A percentile compares a stretch with the other conserved stretches of the same genome.
These are phyloP conservation scores for Nanorana parkeri DNA, from an alignment of 2,113 vertebrate genomes.

Conservation along the genomic window DNA sequence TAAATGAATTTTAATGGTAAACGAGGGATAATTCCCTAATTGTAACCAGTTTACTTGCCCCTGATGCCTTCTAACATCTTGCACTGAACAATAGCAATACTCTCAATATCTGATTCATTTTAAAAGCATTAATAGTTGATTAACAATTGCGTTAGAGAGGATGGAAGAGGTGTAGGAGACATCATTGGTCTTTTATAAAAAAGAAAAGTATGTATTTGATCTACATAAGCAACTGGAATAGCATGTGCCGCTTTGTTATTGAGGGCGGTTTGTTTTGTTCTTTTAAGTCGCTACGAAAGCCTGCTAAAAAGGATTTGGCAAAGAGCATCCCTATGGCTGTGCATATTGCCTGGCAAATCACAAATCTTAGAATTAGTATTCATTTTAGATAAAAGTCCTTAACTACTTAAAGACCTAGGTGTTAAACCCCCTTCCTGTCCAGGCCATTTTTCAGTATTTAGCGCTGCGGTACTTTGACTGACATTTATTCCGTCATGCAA, in stretches of 20 bases:
- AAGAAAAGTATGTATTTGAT: neutral
- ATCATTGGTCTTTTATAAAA: neutral
- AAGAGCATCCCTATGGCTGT: neutral
- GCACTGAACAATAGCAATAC: constrained; percentile 77
- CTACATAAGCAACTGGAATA: constrained; percentile 58
- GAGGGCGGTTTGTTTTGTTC: constrained; percentile 70
- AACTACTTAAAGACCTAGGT: no score
- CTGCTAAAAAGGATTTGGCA: constrained; percentile 8
- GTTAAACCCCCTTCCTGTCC: no score
- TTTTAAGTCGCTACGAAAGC: constrained; percentile 66
- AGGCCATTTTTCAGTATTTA: no score
- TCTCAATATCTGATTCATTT: constrained; percentile 76
- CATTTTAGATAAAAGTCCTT: no score
- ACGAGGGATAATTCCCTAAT: constrained; percentile 90
- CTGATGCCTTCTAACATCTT: constrained; percentile 78
- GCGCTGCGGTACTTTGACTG: no score
- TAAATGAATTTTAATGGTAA: constrained; percentile 98
- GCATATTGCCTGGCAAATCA: neutral
- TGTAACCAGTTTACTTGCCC: constrained; percentile 85
- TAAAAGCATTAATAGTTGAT: constrained; percentile 69
- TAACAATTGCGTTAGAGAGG: neutral
- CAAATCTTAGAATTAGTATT: no score
- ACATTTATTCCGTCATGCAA: no score
- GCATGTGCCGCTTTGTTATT: constrained; percentile 60
- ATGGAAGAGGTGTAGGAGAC: constrained; percentile 6